phyloP scores from a whole-genome alignment of 2,113 vertebrate genomes.

The Isurus oxyrinchus region DNA sequence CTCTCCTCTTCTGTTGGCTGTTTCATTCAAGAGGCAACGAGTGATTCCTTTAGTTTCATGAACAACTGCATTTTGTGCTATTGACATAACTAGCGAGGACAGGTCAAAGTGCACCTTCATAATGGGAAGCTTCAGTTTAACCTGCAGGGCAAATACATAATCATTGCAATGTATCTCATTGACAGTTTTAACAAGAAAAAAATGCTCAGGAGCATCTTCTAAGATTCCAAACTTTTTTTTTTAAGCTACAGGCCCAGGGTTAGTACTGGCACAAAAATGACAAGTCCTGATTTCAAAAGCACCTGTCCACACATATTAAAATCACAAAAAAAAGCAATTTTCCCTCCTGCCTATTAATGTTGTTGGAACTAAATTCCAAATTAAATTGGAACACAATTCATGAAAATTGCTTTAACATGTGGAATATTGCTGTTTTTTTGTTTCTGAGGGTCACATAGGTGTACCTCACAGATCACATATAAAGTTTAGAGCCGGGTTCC shows the following conservation, averaged over 20 bases:
- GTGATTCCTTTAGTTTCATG: slow-evolving; percentile 81
- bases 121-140: slow-evolving; percentile 69
- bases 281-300: neutral
- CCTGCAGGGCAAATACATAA: slow-evolving; percentile 49
- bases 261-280: neutral
- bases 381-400: neutral
- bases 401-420: neutral
- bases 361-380: neutral
- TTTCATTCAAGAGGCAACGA: slow-evolving; percentile 77
- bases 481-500: neutral
- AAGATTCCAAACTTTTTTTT: neutral
- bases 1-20: slow-evolving; percentile 54
- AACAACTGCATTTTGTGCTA: slow-evolving; percentile 68
- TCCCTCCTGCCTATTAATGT: neutral
- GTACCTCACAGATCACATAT: neutral
- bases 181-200: neutral
- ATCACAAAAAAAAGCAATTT: neutral
- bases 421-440: neutral
- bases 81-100: slow-evolving; percentile 64
- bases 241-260: neutral
- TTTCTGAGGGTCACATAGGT: neutral
- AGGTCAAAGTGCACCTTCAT: slow-evolving; percentile 82
- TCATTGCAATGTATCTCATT: neutral
- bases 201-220: neutral
- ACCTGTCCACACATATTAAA: neutral